phyloP scores from a whole-genome alignment of 2,797 vertebrate genomes.

The Agapornis canus region DNA sequence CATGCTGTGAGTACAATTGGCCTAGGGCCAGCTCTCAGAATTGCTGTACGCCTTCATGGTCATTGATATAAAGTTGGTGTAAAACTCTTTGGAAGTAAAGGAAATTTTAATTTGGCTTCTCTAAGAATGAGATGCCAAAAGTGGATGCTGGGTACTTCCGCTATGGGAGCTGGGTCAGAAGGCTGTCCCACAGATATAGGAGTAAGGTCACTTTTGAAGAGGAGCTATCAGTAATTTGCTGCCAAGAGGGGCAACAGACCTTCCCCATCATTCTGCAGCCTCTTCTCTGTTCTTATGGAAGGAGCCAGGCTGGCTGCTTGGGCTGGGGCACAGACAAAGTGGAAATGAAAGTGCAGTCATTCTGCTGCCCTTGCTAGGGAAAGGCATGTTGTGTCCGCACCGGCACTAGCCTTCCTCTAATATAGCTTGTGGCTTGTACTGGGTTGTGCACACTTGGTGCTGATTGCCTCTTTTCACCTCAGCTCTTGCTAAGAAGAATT shows the following conservation, averaged over 20 bases:
- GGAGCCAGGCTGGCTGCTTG: neutral
- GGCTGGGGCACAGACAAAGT: neutral
- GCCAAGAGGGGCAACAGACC: neutral
- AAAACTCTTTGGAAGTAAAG: neutral
- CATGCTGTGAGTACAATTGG: rapidly evolving
- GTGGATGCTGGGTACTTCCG: neutral
- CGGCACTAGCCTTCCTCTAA: neutral
- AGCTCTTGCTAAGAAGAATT: neutral
- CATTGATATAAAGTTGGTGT: neutral
- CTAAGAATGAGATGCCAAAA: neutral
- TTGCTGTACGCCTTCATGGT: rapidly evolving
- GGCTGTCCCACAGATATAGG: neutral
- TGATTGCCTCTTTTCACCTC: neutral
- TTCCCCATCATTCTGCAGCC: neutral
- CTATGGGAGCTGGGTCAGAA: neutral
- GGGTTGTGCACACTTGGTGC: neutral
- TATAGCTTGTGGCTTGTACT: neutral
- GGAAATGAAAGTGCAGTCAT: neutral
- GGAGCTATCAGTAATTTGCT: neutral
- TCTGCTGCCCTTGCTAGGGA: neutral
- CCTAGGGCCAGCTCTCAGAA: neutral
- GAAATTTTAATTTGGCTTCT: neutral
- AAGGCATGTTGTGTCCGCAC: rapidly evolving
- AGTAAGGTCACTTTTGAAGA: neutral
- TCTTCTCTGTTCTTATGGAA: neutral